phyloP scores from a whole-genome alignment of 2,888 invertebrate genomes.

The Athalia cordata region DNA sequence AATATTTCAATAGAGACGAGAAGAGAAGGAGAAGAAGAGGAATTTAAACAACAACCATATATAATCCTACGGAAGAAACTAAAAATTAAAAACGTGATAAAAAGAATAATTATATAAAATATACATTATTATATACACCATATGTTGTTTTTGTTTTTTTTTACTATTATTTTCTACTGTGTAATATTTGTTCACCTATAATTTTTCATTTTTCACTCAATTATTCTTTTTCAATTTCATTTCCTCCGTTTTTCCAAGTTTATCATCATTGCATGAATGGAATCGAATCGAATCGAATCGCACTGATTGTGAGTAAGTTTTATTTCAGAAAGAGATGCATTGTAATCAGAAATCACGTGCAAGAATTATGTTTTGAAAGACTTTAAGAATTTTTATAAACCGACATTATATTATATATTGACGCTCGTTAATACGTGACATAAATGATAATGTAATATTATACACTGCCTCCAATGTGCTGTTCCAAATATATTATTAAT shows the following conservation, averaged over 20 bases:
- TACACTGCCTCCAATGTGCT: no score
- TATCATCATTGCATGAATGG: conserved; percentile 11
- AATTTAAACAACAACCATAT: background rate
- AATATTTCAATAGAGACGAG: background rate
- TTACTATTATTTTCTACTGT: conserved; percentile 49
- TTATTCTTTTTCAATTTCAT: conserved; percentile 15
- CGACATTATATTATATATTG: no score
- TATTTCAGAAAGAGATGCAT: background rate
- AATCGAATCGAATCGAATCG: conserved; percentile 13
- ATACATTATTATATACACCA: conserved; percentile 53
- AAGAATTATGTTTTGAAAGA: no score
- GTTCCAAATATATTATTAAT: no score
- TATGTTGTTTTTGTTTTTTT: conserved; percentile 60
- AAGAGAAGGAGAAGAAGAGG: background rate
- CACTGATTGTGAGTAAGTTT: no score
- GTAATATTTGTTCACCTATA: conserved; percentile 42
- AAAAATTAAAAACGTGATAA: conserved; percentile 56
- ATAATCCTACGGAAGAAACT: background rate
- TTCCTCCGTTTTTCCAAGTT: conserved; percentile 9
- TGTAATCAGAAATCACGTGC: no score
- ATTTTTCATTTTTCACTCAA: conserved; percentile 1
- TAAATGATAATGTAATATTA: no score
- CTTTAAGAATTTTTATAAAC: no score
- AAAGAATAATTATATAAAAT: conserved; percentile 51
- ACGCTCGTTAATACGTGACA: no score